Conservation (phyloP, 2,113 vertebrate genomes). For the Halichoerus grypus region DNA sequence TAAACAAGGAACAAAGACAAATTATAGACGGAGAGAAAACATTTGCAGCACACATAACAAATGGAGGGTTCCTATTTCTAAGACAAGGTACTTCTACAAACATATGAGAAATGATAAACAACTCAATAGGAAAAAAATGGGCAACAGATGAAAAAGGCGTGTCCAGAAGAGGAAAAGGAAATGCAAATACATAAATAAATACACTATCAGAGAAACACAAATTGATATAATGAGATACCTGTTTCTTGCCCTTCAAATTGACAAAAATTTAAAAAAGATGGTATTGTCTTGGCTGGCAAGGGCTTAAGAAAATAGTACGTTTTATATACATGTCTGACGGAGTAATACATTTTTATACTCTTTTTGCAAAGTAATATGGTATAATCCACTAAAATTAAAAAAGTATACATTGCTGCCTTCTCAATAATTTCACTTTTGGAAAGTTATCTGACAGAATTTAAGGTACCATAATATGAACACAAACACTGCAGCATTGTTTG, state of each 20-base stretch:
- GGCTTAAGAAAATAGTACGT: not conserved
- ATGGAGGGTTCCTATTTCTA: not conserved
- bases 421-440: slow-evolving; percentile 24
- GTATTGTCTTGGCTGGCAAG: not conserved
- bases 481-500: not conserved
- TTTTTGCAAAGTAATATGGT: not conserved
- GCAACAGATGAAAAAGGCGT: not conserved
- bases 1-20: not conserved
- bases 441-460: slow-evolving; percentile 31
- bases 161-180: slow-evolving; percentile 19
- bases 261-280: not conserved
- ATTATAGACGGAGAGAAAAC: not conserved
- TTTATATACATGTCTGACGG: not conserved
- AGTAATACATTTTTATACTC: not conserved
- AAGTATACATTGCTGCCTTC: not conserved
- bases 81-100: not conserved
- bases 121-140: not conserved
- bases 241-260: not conserved
- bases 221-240: not conserved
- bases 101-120: not conserved
- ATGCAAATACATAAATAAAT: not conserved
- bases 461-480: not conserved
- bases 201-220: not conserved
- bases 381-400: slow-evolving; percentile 36
- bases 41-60: not conserved